Evolutionary conservation across 2,797 vertebrate genomes (phyloP).

Genomic region (Enteromius trimaculatus): DNA sequence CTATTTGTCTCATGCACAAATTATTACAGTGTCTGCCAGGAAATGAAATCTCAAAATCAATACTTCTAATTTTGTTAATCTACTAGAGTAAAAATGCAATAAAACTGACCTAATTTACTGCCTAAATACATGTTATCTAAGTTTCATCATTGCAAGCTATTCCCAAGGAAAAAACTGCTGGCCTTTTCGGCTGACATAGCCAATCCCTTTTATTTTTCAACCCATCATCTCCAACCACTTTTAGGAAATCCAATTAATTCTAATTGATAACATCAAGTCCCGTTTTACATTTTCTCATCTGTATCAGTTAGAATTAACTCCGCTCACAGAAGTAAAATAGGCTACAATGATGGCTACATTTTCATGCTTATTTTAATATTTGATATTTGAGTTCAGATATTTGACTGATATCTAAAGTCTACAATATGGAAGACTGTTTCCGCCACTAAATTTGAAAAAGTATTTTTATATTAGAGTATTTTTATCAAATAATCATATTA

Average conservation of each 20-base stretch:
- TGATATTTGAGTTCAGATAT: neutral
- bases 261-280: neutral
- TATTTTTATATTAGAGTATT: neutral
- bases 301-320: neutral
- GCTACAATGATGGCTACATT: neutral
- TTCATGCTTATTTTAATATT: neutral
- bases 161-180: neutral
- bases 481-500: neutral
- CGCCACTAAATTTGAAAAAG: too few species aligned
- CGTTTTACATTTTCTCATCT: neutral
- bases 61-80: neutral
- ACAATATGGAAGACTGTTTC: too few species aligned
- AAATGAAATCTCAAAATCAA: neutral
- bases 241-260: neutral
- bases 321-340: neutral
- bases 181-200: neutral
- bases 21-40: neutral
- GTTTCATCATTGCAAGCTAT: neutral
- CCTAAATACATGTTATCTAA: neutral
- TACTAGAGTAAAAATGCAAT: neutral
- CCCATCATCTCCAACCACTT: neutral
- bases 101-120: neutral
- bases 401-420: neutral
- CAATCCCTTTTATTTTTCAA: neutral
- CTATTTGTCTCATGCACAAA: constrained; percentile 4